Conservation (phyloP, 53 echinoderm and acorn worm genomes). For the Apostichopus leukothele region DNA sequence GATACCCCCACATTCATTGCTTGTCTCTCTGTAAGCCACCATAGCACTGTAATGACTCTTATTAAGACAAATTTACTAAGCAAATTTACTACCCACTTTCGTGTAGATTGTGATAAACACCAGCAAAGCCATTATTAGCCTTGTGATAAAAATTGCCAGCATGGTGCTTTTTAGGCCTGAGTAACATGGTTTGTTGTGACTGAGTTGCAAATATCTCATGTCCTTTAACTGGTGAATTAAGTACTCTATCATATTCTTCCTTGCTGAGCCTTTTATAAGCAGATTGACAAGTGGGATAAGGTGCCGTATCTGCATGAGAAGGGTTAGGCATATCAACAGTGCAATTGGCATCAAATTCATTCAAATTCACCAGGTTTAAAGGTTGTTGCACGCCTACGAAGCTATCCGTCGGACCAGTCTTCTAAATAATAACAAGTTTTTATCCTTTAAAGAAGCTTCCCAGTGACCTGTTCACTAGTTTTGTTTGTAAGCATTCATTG, state of each 20-base stretch:
- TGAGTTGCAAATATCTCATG: background rate
- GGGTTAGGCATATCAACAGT: no score
- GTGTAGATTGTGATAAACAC: background rate
- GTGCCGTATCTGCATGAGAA: background rate
- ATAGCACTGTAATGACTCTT: background rate
- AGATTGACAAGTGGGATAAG: background rate
- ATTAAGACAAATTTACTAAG: no score
- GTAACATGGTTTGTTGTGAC: background rate
- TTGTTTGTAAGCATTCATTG: no score
- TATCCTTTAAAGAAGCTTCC: no score
- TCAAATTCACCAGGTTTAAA: background rate
- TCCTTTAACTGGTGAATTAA: background rate
- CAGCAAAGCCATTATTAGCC: background rate
- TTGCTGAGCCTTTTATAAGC: constrained; percentile 1
- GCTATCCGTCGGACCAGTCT: background rate
- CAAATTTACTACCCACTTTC: constrained; percentile 7
- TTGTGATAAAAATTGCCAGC: background rate
- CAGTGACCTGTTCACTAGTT: no score
- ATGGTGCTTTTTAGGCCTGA: background rate
- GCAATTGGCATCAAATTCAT: background rate
- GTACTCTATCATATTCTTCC: background rate
- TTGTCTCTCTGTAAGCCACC: background rate
- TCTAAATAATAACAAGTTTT: no score
- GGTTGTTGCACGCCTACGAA: background rate
- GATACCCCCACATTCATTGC: background rate